These are phyloP conservation scores for Drosophila mettleri DNA, from an alignment of 2,888 invertebrate species.

Conservation along the genomic window DNA sequence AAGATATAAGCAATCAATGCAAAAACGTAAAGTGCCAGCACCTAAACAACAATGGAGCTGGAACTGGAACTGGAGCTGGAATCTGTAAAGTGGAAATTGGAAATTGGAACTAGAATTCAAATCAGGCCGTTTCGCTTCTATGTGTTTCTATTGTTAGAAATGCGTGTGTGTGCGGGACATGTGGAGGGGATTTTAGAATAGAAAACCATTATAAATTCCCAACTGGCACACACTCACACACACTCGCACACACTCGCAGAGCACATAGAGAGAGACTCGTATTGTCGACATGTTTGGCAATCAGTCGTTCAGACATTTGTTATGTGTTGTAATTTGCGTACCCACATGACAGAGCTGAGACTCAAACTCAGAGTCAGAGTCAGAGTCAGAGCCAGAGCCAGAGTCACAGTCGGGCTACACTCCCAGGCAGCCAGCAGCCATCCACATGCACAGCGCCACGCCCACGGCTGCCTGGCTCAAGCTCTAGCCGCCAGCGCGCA, in stretches of 20 bases:
- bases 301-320: slow-evolving; percentile 73
- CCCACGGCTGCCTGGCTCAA: neutral
- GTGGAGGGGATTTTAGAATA: neutral
- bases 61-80: slow-evolving; percentile 6
- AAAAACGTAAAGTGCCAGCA: slow-evolving; percentile 9
- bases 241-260: neutral
- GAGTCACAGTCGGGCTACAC: neutral
- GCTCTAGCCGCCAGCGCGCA: slow-evolving; percentile 3
- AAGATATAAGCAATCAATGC: slow-evolving; percentile 23
- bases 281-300: slow-evolving; percentile 12
- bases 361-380: neutral
- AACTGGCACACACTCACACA: neutral
- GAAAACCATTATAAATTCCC: slow-evolving; percentile 17
- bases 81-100: slow-evolving; percentile 6
- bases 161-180: slow-evolving; percentile 12
- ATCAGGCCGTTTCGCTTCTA: slow-evolving; percentile 9
- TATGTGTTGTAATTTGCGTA: slow-evolving; percentile 77
- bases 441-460: neutral
- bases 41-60: neutral
- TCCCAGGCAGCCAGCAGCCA: neutral
- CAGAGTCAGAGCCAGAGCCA: slow-evolving; percentile 12
- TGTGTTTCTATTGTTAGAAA: slow-evolving; percentile 58
- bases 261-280: slow-evolving; percentile 16
- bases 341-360: slow-evolving; percentile 38
- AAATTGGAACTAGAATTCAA: slow-evolving; percentile 22